A percentile compares a stretch with the other conserved stretches of the same genome.
Conservation (phyloP, 92 coral and sea anemone species). For the Bergia sp. region DNA sequence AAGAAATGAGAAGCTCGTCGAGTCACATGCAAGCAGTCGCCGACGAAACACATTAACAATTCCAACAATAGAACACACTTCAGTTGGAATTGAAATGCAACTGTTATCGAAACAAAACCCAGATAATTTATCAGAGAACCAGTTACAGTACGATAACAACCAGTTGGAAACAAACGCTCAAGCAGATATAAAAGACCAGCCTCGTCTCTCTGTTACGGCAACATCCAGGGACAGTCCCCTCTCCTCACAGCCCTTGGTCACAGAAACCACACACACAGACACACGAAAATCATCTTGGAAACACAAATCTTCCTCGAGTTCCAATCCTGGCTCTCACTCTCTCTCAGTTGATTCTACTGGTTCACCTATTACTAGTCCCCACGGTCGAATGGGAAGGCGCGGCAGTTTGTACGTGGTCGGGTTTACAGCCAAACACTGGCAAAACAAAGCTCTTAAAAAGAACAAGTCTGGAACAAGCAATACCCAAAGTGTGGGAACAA, state of each 20-base stretch:
- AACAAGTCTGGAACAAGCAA: constrained; percentile 47
- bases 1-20: background rate
- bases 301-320: constrained; percentile 22
- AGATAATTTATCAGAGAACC: background rate
- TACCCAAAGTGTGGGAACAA: constrained; percentile 49
- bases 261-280: background rate
- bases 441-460: constrained; percentile 86
- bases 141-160: background rate
- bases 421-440: constrained; percentile 96
- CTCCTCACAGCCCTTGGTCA: background rate
- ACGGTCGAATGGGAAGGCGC: constrained; percentile 95
- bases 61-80: constrained; percentile 20
- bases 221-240: background rate
- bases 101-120: background rate
- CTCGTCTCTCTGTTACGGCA: background rate
- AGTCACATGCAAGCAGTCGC: background rate
- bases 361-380: constrained; percentile 63
- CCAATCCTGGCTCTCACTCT: constrained; percentile 62
- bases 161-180: background rate
- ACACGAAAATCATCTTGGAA: constrained; percentile 30
- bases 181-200: constrained; percentile 1
- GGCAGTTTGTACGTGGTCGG: constrained; percentile 96
- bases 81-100: constrained; percentile 27
- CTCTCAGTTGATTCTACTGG: constrained; percentile 73
- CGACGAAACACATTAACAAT: constrained; percentile 29